Percentiles rank a stretch among this genome's conserved stretches.
Conservation (phyloP, 2,888 invertebrate species). For the Prosapia bicincta region DNA sequence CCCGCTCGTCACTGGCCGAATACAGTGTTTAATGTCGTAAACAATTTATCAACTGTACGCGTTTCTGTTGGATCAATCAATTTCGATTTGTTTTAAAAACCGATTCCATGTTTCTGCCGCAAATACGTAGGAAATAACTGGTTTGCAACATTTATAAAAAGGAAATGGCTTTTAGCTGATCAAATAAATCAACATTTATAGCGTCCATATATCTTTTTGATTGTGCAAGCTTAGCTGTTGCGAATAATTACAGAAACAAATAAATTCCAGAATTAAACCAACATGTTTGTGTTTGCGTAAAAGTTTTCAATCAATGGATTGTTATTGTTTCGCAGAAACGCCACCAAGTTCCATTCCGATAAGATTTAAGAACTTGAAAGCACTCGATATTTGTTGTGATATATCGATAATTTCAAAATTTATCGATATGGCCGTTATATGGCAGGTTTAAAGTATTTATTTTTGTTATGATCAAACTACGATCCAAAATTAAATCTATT, state of each 20-base stretch:
- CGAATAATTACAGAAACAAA: not conserved
- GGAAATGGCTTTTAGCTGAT: not conserved
- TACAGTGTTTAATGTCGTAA: not conserved
- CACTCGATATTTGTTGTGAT: too few relatives aligned
- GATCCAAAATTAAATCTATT: too few relatives aligned
- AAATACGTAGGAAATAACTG: not conserved
- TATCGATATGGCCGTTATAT: too few relatives aligned
- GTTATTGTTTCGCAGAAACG: not conserved
- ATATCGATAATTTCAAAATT: too few relatives aligned
- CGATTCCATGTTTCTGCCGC: not conserved
- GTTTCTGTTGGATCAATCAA: not conserved
- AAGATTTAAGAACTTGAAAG: too few relatives aligned
- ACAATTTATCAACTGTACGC: not conserved
- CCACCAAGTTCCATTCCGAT: not conserved
- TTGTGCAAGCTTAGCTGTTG: not conserved
- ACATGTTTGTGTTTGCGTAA: not conserved
- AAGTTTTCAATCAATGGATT: not conserved
- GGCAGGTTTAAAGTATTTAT: too few relatives aligned
- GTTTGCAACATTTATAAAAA: not conserved
- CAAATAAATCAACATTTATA: not conserved
- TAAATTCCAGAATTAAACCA: not conserved
- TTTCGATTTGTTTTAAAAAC: not conserved
- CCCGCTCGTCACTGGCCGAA: not conserved
- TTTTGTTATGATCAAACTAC: too few relatives aligned
- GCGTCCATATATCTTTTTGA: not conserved